Evolutionary conservation across 2,113 vertebrate genomes (phyloP).

Genomic region (Nesospiza acunhae): DNA sequence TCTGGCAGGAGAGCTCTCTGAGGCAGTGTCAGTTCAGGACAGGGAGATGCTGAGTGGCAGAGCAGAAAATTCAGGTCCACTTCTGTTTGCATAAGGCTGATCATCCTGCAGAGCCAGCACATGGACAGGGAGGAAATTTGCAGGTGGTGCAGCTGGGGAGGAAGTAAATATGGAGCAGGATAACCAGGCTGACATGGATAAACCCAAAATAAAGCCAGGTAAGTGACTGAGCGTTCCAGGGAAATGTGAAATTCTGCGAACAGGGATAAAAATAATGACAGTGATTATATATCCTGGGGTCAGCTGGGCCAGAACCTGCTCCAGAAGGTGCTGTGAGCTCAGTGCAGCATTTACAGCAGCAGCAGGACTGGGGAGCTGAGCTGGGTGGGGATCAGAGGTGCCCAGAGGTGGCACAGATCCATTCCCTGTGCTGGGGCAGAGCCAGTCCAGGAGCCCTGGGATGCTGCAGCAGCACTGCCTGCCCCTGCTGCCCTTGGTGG

Average conservation of each 20-base stretch:
- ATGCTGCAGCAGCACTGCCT: not conserved
- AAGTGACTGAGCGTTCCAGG: not conserved
- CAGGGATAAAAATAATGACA: not conserved
- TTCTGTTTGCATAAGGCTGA: not conserved
- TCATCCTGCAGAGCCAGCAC: conserved; percentile 20
- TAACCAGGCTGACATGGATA: not conserved
- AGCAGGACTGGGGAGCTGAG: not conserved
- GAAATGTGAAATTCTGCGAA: not conserved
- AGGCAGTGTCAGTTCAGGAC: conserved; percentile 1
- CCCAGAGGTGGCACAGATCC: fast-evolving
- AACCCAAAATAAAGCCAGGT: conserved; percentile 11
- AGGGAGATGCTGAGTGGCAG: not conserved
- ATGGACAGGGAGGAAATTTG: not conserved
- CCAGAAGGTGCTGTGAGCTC: not conserved
- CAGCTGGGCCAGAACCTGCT: not conserved
- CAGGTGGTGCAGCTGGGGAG: conserved; percentile 4
- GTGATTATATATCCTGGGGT: not conserved
- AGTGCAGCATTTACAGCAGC: not conserved
- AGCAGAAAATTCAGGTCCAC: not conserved
- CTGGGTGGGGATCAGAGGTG: not conserved
- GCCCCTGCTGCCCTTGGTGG: not conserved
- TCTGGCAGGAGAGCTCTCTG: not conserved
- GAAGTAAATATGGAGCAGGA: not conserved
- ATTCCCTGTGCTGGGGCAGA: not conserved
- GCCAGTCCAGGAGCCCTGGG: not conserved